phyloP scores from a whole-genome alignment of 2,113 vertebrate species.

The Stigmatopora argus region DNA sequence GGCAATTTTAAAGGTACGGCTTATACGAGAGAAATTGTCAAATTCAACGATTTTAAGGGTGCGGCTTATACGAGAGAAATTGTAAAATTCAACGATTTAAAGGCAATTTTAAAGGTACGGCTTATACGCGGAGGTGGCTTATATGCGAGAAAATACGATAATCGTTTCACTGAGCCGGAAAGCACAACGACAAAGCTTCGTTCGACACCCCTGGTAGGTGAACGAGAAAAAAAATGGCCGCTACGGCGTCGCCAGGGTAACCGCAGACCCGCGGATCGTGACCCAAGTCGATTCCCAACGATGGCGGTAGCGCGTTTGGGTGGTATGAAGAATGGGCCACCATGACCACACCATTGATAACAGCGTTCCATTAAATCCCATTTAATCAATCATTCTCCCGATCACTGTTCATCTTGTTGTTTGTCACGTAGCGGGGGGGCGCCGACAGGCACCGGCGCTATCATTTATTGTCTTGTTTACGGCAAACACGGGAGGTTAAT shows the following conservation, averaged over 20 bases:
- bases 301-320: background rate
- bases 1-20: too few relatives aligned
- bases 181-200: too few relatives aligned
- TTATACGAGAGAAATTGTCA: too few relatives aligned
- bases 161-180: too few relatives aligned
- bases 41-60: too few relatives aligned
- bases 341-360: slow-evolving; percentile 34
- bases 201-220: background rate
- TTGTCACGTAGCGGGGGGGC: slow-evolving; percentile 31
- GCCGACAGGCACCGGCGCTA: slow-evolving; percentile 30
- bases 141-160: too few relatives aligned
- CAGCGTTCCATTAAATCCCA: slow-evolving; percentile 41
- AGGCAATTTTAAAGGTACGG: too few relatives aligned
- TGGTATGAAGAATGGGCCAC: slow-evolving; percentile 29
- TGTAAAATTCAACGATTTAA: too few relatives aligned
- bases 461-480: slow-evolving; percentile 60
- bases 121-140: too few relatives aligned
- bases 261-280: background rate
- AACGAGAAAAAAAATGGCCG: background rate
- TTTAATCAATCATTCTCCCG: slow-evolving; percentile 49
- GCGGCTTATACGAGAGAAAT: too few relatives aligned
- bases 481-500: slow-evolving; percentile 50
- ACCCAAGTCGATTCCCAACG: background rate
- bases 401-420: slow-evolving; percentile 49
- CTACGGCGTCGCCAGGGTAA: background rate